Percentiles rank a stretch among this genome's conserved stretches.
Conservation (phyloP, 2,113 vertebrate species). For the Pelmatolapia mariae region DNA sequence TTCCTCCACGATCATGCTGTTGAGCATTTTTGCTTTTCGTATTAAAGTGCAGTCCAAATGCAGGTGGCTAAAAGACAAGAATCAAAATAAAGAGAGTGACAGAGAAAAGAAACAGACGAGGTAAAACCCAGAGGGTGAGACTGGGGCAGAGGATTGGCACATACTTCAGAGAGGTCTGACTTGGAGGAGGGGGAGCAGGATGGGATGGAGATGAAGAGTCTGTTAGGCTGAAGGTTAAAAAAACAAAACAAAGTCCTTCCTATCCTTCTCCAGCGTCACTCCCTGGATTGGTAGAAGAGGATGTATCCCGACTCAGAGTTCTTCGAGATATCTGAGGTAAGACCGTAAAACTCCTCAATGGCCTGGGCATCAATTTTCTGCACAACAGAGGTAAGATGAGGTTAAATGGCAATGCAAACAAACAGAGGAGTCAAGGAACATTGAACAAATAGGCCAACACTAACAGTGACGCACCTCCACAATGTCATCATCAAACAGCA, state of each 20-base stretch:
- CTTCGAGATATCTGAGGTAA: constrained; percentile 98
- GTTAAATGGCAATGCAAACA: background rate
- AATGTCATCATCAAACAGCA: constrained; percentile 96
- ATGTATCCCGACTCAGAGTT: constrained; percentile 99
- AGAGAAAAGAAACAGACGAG: background rate
- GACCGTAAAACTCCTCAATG: constrained; percentile 97
- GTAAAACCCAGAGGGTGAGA: constrained; percentile 10
- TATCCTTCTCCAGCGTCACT: constrained; percentile 71
- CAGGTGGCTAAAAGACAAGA: constrained; percentile 63
- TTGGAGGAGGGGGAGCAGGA: background rate
- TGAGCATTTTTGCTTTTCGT: constrained; percentile 38
- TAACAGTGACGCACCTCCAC: constrained; percentile 84
- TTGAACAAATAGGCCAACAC: background rate
- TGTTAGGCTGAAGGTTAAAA: background rate
- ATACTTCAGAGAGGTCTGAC: constrained; percentile 25
- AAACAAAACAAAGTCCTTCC: background rate
- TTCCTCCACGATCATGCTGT: background rate
- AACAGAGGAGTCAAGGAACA: background rate
- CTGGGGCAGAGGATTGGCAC: constrained; percentile 51
- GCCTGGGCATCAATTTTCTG: constrained; percentile 99
- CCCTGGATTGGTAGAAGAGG: constrained; percentile 98
- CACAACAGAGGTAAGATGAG: background rate
- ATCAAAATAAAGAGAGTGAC: background rate
- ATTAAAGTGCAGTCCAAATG: constrained; percentile 77
- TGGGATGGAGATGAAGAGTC: background rate